Base-by-base conservation (phyloP, 2,888 invertebrate species). In the Conistra vaccinii region DNA sequence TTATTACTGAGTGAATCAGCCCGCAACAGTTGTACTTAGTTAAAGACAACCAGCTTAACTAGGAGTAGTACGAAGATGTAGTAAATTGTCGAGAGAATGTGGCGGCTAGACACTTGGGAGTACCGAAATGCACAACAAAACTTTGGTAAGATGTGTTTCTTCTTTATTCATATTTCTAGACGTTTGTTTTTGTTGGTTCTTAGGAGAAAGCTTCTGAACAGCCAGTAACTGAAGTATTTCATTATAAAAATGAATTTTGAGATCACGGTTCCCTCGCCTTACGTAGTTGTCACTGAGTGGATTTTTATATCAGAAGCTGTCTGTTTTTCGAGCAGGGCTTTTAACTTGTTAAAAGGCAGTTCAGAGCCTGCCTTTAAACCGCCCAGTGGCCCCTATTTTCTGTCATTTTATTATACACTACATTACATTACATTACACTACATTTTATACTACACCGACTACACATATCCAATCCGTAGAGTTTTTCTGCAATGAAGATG, bases 1-100 rank as follows among this genome's bases (percentile, higher is more conserved):
- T 85, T 81, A 86, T 80, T 77, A 69, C 85, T 42, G 76, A 74
- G 62, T 83, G 80, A 85, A 82, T 85, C 83, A 85, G 61, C 78
- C 55, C 39, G 66, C 66, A 71, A 66, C 58, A 61, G 55, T 66
- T 60, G 69, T 58, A 62, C 71, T 83, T 74, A 69, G 78, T 67
- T 69, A 70, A 60, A 80, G 73, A 80, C 80, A 76, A 83, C 76
- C 70, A 68, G n/a, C 68, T 68, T 70, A 70, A 76, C 75, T 53
- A 70, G 35, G 45, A 26, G 26, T 62, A 39, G 51, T 69, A 70
- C 45, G 26, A 61, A 65, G 35, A 69, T 65, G 55, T 60, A 61
- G 57, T 58, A 66, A 75, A 32, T 58, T 53, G 35, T 39, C 42
- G 32, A 39, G 61, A 69, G 69, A 68, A 68, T 68, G 74, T 35